Evolutionary conservation across 64 coral and sea anemone species (phyloP).

Genomic region (Montipora foliosa): DNA sequence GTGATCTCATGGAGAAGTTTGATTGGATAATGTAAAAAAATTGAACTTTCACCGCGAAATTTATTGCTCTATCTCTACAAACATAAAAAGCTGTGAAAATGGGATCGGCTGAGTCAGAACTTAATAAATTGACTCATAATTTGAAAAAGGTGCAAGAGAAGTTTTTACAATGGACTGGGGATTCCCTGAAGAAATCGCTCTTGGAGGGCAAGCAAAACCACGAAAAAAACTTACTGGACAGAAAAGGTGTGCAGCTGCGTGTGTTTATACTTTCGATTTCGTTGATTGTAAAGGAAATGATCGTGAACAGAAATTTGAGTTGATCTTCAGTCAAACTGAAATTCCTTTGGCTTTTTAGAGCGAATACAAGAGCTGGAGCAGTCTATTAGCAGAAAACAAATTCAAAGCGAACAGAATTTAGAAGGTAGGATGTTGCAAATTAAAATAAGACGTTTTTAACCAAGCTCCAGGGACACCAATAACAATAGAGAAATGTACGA

Average conservation of each 20-base stretch:
- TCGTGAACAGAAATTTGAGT: too few relatives aligned
- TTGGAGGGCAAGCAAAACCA: constrained; percentile 6
- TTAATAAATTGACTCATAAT: constrained; percentile 28
- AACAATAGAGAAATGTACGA: too few relatives aligned
- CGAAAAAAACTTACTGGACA: constrained; percentile 5
- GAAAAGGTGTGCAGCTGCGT: neutral
- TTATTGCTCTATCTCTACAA: too few relatives aligned
- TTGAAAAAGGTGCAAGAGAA: constrained; percentile 67
- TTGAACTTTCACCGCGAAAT: constrained; percentile 46
- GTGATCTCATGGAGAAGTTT: neutral
- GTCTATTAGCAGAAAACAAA: constrained; percentile 25
- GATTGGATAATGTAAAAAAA: neutral
- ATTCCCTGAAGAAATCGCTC: constrained; percentile 18
- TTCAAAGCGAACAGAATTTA: constrained; percentile 59
- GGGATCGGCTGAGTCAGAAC: constrained; percentile 47
- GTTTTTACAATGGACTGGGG: constrained; percentile 52
- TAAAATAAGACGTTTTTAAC: too few relatives aligned
- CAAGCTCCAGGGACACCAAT: too few relatives aligned
- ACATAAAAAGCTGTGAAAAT: neutral
- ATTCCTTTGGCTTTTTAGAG: constrained; percentile 1
- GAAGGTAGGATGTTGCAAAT: constrained; percentile 11
- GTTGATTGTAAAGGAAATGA: too few relatives aligned
- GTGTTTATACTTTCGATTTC: too few relatives aligned
- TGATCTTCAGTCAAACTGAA: neutral
- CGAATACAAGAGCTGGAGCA: constrained; percentile 55